These are phyloP conservation scores for Chymomyza caudatula DNA, from an alignment of 2,888 invertebrate genomes.

Conservation along the genomic window DNA sequence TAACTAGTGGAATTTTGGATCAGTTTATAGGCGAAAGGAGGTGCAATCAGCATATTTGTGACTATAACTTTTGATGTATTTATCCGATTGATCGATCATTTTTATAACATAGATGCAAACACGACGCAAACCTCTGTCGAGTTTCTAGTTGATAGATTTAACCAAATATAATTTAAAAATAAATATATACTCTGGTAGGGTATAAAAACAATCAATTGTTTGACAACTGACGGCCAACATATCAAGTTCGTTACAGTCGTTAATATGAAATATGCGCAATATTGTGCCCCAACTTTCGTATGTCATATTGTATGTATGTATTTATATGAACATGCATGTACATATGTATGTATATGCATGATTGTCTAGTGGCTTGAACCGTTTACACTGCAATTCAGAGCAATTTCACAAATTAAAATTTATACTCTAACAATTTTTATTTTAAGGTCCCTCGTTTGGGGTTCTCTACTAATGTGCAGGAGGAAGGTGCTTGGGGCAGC, in stretches of 20 bases:
- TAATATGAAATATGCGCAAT: not conserved
- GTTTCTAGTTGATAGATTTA: too few species aligned
- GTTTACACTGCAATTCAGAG: not conserved
- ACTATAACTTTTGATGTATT: too few species aligned
- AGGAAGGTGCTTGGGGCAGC: not conserved
- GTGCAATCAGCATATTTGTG: too few species aligned
- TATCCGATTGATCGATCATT: too few species aligned
- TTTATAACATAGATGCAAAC: too few species aligned
- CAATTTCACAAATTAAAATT: conserved; percentile 58
- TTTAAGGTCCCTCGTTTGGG: conserved; percentile 34
- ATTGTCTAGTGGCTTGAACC: not conserved
- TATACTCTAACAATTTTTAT: conserved; percentile 55
- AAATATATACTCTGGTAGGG: too few species aligned
- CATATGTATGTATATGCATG: not conserved
- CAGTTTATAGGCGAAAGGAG: too few species aligned
- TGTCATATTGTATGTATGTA: not conserved
- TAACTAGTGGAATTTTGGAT: too few species aligned
- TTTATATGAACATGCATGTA: not conserved
- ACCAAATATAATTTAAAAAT: too few species aligned
- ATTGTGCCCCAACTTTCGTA: not conserved
- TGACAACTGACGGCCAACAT: too few species aligned
- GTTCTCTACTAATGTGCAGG: conserved; percentile 12
- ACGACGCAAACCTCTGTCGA: too few species aligned
- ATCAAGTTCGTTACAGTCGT: not conserved
- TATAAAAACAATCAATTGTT: too few species aligned